Base-by-base conservation (phyloP, 2,797 vertebrate species). In the Huso huso region DNA sequence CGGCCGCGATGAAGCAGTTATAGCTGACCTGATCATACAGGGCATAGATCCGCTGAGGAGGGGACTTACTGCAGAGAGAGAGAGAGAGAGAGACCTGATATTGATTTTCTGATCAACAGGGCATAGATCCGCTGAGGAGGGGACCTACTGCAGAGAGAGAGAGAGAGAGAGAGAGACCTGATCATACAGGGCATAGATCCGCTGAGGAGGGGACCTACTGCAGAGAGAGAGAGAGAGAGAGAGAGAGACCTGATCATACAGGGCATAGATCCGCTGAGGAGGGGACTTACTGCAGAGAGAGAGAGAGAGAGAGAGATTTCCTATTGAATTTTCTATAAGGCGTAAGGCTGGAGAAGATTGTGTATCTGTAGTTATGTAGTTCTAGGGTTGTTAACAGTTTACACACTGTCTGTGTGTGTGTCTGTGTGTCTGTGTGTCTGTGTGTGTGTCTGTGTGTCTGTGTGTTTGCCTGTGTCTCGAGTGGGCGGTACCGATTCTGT, bases 1-100 rank as follows among this genome's bases (percentile, higher is more conserved):
- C 88, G 0, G 94, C 93, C 0, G 94, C 94, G 66, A 95, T 94
- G 87, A 96, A 95, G 75, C 94, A 95, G 87, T 95, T 96, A 83
- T 94, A 93, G 68, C 92, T 92, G 48, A 96, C 94, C 81, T 94
- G 91, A 73, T 91, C 93, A 69, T 95, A 95, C 1, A 94, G 85
- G 3, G 70, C 61, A 71, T 95, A 93, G 78, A 96, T 84, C 49
- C 81, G 86, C 77, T 81, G 74, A 0, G 88, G 90, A 8, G 92
- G 90, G 9, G 75, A 87, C 18, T 84, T 80, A 78, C 92, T 92
- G 84, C n/a, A 8, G 37, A 1, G 4, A 23, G 49, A 49, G 18
- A 49, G 62, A 2, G 58, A 1, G 9, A 7, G 10, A 51, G n/a
- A 37, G 23, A n/a, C n/a, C n/a, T n/a, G n/a, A n/a, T n/a, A n/a